These are phyloP conservation scores for Blera fallax DNA, from an alignment of 2,888 invertebrate genomes.

Conservation along the genomic window DNA sequence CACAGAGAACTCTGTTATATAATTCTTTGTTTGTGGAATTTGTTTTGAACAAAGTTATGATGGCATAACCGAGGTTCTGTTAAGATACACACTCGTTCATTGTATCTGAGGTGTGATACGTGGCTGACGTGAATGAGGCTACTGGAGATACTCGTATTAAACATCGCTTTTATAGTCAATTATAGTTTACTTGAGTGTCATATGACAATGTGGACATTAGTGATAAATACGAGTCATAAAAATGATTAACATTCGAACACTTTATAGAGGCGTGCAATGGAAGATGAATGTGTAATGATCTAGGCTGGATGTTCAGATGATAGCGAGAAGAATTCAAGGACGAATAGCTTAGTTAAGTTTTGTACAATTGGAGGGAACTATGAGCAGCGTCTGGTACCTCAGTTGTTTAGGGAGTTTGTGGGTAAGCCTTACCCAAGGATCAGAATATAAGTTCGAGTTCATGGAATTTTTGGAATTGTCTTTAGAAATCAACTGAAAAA, in stretches of 20 bases:
- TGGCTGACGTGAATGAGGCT: constrained; percentile 31
- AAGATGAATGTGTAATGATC: neutral
- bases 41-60: constrained; percentile 46
- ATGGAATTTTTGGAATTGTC: too few relatives aligned
- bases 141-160: neutral
- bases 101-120: constrained; percentile 29
- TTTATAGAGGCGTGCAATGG: neutral
- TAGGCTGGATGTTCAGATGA: neutral
- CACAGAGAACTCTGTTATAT: constrained; percentile 17
- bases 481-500: too few relatives aligned
- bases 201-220: neutral
- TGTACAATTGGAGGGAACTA: too few relatives aligned
- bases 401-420: too few relatives aligned
- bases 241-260: neutral
- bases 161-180: neutral
- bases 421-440: too few relatives aligned
- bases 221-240: neutral
- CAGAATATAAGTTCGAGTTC: too few relatives aligned
- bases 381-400: too few relatives aligned
- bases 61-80: constrained; percentile 41
- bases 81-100: too few relatives aligned
- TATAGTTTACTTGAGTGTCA: neutral
- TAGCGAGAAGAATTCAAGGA: neutral
- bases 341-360: too few relatives aligned
- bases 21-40: constrained; percentile 44